Base-by-base conservation (phyloP, 2,113 vertebrate genomes). In the Toxostoma redivivum region DNA sequence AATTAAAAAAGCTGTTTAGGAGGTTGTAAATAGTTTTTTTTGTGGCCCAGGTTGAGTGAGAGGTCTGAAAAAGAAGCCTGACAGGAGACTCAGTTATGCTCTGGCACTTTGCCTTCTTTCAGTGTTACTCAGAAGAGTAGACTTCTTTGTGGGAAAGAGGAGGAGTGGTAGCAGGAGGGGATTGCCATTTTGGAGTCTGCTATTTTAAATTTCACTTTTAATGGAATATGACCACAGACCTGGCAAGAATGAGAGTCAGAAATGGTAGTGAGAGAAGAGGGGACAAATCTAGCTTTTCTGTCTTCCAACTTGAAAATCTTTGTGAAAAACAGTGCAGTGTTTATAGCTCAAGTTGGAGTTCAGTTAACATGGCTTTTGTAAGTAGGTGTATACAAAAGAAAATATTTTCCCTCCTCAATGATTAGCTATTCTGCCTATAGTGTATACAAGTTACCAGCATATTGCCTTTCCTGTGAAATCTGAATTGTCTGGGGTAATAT, bases 101-200 rank as follows among this genome's bases (percentile, higher is more conserved):
- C 51, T 97, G 94, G 87, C 73, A 78, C 23, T 77, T 65, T 92
- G 87, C 90, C 64, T 62, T 12, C 35, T 96, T 97, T 96, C 81
- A 90, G 86, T 2, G 24, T 71, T 88, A 58, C 72, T 93, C 33
- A 48, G 90, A 88, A 97, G 94, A 97, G 85, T 77, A 88, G 54
- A 51, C 81, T 81, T 96, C 81, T 96, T 93, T 96, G 92, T 89
- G 81, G 73, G 47, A 42, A 77, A 58, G 30, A 73, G 69, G 71
- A 66, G 77, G 70, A 81, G 87, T 66, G 73, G 78, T 65, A 81
- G 81, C 51, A 51, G 60, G 79, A 86, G 60, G 73, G 60, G 90
- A 77, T 51, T 92, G 42, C 82, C 15, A 2, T 62, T 95, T 92
- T 82, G 78, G 64, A 93, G 67, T 44, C 69, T 53, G 60, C 38